Conservation (phyloP, 2,797 vertebrate species). For the Lacerta viridis region DNA sequence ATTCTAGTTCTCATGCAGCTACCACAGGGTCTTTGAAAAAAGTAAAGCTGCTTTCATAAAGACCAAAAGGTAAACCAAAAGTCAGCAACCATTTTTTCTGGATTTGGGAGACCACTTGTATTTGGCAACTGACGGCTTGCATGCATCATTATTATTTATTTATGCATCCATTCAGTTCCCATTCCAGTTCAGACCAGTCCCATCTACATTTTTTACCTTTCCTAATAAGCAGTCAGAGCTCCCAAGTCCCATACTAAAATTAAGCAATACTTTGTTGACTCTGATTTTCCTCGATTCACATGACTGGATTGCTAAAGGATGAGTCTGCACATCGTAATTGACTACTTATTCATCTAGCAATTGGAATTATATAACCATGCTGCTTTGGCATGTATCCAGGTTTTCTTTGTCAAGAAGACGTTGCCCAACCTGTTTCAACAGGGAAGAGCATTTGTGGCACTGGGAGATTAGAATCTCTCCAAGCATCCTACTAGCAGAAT, state of each 20-base stretch:
- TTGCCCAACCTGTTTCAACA: conserved; percentile 18
- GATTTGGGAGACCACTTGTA: conserved; percentile 36
- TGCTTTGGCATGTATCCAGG: neutral
- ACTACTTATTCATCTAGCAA: conserved; percentile 25
- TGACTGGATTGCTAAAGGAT: conserved; percentile 41
- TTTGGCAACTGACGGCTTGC: neutral
- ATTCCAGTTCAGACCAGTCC: conserved; percentile 28
- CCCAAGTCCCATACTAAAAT: conserved; percentile 32
- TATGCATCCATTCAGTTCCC: conserved; percentile 17
- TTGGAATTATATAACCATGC: conserved; percentile 2
- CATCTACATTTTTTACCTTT: conserved; percentile 11
- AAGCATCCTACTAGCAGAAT: neutral
- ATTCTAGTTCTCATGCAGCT: conserved; percentile 12
- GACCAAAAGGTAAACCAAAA: neutral
- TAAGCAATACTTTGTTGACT: conserved; percentile 24
- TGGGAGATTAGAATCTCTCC: conserved; percentile 4
- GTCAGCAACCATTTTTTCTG: conserved; percentile 47
- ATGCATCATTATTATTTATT: conserved; percentile 16
- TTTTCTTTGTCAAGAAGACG: conserved; percentile 37
- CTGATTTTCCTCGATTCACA: conserved; percentile 31
- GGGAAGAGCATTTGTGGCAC: neutral
- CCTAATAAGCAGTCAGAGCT: neutral
- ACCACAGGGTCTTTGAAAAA: conserved; percentile 31
- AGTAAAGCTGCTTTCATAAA: neutral
- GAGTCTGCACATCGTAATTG: conserved; percentile 10